Base-by-base conservation (phyloP, 2,888 invertebrate species). In the Patella pellucida region DNA sequence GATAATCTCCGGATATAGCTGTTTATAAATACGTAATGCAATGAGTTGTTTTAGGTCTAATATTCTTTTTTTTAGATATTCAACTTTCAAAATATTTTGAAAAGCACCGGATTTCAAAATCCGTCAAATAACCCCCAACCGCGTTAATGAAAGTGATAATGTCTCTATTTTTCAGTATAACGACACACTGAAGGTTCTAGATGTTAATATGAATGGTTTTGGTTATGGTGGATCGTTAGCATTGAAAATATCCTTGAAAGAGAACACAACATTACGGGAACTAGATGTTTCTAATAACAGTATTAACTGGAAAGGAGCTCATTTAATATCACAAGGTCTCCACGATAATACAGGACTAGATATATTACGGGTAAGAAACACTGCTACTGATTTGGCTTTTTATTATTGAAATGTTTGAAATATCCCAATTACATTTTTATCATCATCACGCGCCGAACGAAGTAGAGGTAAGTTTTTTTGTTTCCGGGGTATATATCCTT, bases 221-320 rank as follows among this genome's bases (percentile, higher is more conserved):
- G 85, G 83, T 0, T 87, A 87, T 70, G 86, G 86, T 41, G 88
- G 88, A 5, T 76, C 85, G 0, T 81, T 87, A 51, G 85, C 87
- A 3, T 52, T 88, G 27, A 78, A 81, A 12, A 79, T 84, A 70
- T 77, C 85, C 50, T 70, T 88, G 41, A 83, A 83, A 75, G 68
- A 74, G 4, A 86, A 86, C 78, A 78, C 23, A 11, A 76, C 78
- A 9, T 78, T 88, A 4, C 52, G 70, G 5, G 82, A 84, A 67
- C 75, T 88, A 4, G 83, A 87, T 72, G 68, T 85, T 9, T 81
- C 84, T 12, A 81, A 84, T 67, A 86, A 85, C 78, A 71, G 86
- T 19, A 82, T 88, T 11, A 82, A 80, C 73, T 86, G 86, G 86
- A 72, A 80, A 31, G 83, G 83, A 14, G 85, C 86, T 1, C 62